These are phyloP conservation scores for Palythoa heliodiscus DNA, from an alignment of 92 coral and sea anemone species.

Conservation along the genomic window DNA sequence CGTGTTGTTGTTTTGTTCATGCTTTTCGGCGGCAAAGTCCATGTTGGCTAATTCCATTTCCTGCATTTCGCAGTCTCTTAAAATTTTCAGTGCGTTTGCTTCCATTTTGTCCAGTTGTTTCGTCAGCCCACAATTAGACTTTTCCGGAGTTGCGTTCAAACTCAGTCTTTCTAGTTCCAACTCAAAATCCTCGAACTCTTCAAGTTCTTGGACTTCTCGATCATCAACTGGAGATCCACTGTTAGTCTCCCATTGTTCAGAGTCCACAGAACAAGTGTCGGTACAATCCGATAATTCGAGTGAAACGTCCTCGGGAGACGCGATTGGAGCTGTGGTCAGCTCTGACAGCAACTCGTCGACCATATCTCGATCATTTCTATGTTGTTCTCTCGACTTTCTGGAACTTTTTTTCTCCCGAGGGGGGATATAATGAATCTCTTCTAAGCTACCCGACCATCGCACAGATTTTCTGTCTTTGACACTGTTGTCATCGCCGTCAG, in stretches of 20 bases:
- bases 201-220: not conserved
- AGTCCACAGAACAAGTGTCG: constrained; percentile 17
- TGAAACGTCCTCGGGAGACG: constrained; percentile 27
- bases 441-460: constrained; percentile 41
- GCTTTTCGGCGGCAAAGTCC: not conserved
- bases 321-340: not conserved
- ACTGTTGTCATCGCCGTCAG: not conserved
- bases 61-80: constrained; percentile 21
- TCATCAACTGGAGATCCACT: not conserved
- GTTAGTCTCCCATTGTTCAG: constrained; percentile 12
- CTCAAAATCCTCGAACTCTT: constrained; percentile 14
- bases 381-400: not conserved
- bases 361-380: constrained; percentile 30
- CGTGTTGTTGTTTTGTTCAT: not conserved
- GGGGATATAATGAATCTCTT: constrained; percentile 34
- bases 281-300: not conserved
- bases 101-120: constrained; percentile 21
- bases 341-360: constrained; percentile 34
- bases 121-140: not conserved
- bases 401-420: constrained; percentile 35
- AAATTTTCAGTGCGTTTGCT: constrained; percentile 21
- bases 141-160: not conserved
- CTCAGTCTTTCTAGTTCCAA: not conserved
- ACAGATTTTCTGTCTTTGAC: constrained; percentile 38
- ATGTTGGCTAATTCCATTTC: constrained; percentile 19